Conservation (phyloP, 2,888 invertebrate species). For the Plebejus melissa region DNA sequence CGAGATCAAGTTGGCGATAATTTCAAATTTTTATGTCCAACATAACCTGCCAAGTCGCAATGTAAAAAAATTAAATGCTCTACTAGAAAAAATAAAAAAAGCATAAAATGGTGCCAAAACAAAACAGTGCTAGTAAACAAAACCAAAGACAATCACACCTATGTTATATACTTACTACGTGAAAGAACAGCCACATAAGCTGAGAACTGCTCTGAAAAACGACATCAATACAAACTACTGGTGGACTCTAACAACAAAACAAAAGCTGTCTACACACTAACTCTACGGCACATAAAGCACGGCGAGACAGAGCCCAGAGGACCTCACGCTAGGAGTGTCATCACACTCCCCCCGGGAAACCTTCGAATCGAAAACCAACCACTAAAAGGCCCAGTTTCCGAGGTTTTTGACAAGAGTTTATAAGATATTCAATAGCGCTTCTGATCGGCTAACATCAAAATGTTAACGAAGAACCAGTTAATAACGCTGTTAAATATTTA, state of each 20-base stretch:
- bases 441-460: not conserved
- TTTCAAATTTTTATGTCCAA: not conserved
- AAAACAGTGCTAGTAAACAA: slow-evolving; percentile 8
- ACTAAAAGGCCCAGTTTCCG: not conserved
- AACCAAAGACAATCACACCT: not conserved
- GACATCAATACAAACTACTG: not conserved
- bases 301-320: not conserved
- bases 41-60: not conserved
- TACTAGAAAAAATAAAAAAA: not conserved
- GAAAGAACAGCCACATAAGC: not conserved
- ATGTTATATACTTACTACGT: not conserved
- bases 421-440: too few relatives aligned
- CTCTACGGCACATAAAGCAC: slow-evolving; percentile 3
- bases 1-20: not conserved
- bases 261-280: not conserved
- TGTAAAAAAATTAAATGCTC: not conserved
- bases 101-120: not conserved
- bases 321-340: not conserved
- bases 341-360: not conserved
- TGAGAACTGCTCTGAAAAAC: not conserved
- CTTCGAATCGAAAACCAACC: not conserved
- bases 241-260: not conserved
- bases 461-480: not conserved
- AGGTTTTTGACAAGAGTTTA: not conserved
- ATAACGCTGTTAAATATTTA: too few relatives aligned